Conservation (phyloP, 1,140 invertebrate species). For the Platyscapa corneri region DNA sequence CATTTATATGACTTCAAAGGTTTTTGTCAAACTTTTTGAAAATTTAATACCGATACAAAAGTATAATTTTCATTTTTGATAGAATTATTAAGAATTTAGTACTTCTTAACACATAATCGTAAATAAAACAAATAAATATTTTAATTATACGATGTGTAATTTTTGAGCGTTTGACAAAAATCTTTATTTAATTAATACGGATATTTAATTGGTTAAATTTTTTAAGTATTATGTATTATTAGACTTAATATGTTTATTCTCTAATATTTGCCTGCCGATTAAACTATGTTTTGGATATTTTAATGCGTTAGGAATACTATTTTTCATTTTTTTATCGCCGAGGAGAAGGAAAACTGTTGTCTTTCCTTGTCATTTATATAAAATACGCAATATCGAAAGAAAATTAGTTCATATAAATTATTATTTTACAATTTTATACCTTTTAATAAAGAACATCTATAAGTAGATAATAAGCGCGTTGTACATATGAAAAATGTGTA, state of each 20-base stretch:
- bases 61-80: too few species aligned
- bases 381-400: not conserved
- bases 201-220: constrained; percentile 12
- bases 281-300: constrained; percentile 12
- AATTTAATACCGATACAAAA: not conserved
- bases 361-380: not conserved
- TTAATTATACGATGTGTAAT: too few species aligned
- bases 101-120: too few species aligned
- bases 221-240: constrained; percentile 10
- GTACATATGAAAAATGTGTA: not conserved
- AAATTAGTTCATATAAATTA: not conserved
- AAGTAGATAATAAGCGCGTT: not conserved
- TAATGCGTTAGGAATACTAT: constrained; percentile 18
- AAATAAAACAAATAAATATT: too few species aligned
- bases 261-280: constrained; percentile 28
- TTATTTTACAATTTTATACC: not conserved
- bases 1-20: not conserved
- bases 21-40: constrained; percentile 10
- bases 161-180: not conserved
- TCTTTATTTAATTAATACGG: constrained; percentile 18
- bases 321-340: not conserved
- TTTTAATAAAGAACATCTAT: not conserved
- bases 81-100: too few species aligned
- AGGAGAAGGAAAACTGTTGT: constrained; percentile 33
- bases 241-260: not conserved